phyloP scores from a whole-genome alignment of 2,888 invertebrate genomes.

The Zaprionus bogoriensis region DNA sequence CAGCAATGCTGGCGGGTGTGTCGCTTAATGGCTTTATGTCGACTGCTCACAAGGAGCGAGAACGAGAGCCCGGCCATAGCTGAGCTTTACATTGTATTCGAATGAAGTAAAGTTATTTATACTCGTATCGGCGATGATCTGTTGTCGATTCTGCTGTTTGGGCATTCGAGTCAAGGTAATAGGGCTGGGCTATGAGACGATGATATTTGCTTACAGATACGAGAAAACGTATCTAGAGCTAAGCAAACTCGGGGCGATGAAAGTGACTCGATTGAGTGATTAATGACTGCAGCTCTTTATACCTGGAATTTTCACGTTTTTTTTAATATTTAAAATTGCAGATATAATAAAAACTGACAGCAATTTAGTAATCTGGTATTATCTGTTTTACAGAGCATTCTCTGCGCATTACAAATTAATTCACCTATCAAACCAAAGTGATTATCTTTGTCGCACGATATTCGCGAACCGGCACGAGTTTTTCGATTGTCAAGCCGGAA shows the following conservation, averaged over 20 bases:
- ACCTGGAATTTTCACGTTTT: background rate
- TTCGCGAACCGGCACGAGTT: background rate
- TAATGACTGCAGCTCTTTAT: background rate
- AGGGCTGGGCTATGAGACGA: background rate
- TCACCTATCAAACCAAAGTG: background rate
- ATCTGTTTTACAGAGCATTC: background rate
- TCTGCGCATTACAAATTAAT: background rate
- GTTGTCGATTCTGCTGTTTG: conserved; percentile 6
- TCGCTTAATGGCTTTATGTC: conserved; percentile 63
- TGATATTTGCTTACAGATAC: background rate
- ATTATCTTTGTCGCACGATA: background rate
- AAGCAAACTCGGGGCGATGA: background rate
- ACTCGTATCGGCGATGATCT: conserved; percentile 34
- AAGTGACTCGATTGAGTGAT: background rate
- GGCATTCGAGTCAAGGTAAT: conserved; percentile 25
- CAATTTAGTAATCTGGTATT: background rate
- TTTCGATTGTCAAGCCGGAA: background rate
- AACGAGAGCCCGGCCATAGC: background rate
- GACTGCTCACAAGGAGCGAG: conserved; percentile 40
- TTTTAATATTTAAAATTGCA: background rate
- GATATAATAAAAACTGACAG: background rate
- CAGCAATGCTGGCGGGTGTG: conserved; percentile 58
- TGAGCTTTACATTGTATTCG: conserved; percentile 13
- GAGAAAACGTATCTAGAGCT: background rate
- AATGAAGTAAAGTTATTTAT: conserved; percentile 19